Evolutionary conservation across 2,888 invertebrate species (phyloP).

Genomic region (Spilarctia lutea): DNA sequence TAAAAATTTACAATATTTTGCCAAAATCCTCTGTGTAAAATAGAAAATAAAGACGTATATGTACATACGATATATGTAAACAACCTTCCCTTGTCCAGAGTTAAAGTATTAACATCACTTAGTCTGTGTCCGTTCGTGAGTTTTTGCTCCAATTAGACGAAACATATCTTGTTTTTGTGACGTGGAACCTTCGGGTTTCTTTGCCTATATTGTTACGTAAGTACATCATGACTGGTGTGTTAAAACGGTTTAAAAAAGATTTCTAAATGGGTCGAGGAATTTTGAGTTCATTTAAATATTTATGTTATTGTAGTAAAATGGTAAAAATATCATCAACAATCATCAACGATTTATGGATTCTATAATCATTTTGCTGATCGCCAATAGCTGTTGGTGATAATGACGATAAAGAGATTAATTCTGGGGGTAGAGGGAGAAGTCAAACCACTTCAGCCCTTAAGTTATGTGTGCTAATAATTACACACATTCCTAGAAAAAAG

Average conservation of each 20-base stretch:
- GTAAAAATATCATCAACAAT: too few relatives aligned
- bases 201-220: neutral
- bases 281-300: neutral
- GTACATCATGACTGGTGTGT: neutral
- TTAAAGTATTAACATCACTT: constrained; percentile 51
- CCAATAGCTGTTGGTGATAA: too few relatives aligned
- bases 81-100: constrained; percentile 21
- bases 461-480: too few relatives aligned
- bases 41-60: neutral
- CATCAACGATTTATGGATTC: too few relatives aligned
- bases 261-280: neutral
- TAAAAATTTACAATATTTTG: too few relatives aligned
- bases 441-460: too few relatives aligned
- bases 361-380: too few relatives aligned
- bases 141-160: constrained; percentile 63
- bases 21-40: neutral
- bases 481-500: too few relatives aligned
- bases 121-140: constrained; percentile 54
- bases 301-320: too few relatives aligned
- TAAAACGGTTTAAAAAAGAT: neutral
- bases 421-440: too few relatives aligned
- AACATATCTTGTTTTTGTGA: constrained; percentile 25
- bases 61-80: constrained; percentile 23
- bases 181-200: constrained; percentile 33
- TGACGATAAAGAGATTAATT: too few relatives aligned